Base-by-base conservation (phyloP, 2,113 vertebrate genomes). In the Caracal caracal region DNA sequence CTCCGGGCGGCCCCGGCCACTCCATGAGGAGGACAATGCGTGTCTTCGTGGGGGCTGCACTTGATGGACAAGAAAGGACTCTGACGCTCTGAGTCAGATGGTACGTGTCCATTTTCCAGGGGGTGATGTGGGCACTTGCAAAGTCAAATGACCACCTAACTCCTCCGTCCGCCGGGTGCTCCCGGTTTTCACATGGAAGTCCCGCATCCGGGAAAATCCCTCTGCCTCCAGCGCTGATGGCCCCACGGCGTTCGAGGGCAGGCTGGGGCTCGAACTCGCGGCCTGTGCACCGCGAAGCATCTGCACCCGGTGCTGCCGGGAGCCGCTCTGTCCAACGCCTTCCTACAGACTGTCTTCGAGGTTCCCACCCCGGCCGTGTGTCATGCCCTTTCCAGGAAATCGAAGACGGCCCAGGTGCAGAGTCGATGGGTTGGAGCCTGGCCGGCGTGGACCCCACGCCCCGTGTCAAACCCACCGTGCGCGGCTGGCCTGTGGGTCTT, bases 1-100 rank as follows among this genome's bases (percentile, higher is more conserved):
- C 53, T 11, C 35, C 1, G 10, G 35, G 66, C 5, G 22, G 22
- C 70, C 37, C 24, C 5, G 2, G 37, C 37, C 40, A 11, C 70
- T 11, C 24, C 22, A 1, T 17, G 47, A 76, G 1, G 2, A 13
- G 3, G 56, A 10, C 49, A 24, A 0, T 0, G 0, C 0, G 26
- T 56, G 33, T 12, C 2, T 73, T 30, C 1, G 0, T 43, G 1
- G 1, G 49, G 10, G 11, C 70, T 5, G 35, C 71, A 17, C 43
- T 19, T 7, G 13, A 51, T 24, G 6, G 66, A 5, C 51, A 78
- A 33, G 51, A 71, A 30, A 20, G 82, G 65, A 22, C 56, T 15
- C 6, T 2, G 53, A 47, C 2, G 16, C 53, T 59, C 43, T 0
- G 56, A 10, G 9, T 61, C 28, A 1, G 9, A 28, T 0, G 15